Evolutionary conservation across 1,140 invertebrate genomes (phyloP), one percentile per base, ranked within the genome.

Genomic region (Hypsibius dujardini): DNA sequence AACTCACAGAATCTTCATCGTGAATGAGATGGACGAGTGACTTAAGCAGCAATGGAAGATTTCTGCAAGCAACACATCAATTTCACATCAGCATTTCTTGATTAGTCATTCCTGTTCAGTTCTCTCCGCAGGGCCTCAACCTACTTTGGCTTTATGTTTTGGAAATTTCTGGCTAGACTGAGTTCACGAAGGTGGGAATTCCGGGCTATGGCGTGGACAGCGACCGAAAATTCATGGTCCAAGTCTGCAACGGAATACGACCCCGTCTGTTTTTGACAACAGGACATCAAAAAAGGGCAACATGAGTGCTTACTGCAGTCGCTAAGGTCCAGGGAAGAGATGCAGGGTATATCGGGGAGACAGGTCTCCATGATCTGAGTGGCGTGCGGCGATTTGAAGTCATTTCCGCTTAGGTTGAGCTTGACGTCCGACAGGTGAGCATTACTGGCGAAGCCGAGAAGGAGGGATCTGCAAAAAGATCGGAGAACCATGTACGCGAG

Each of bases 381-480:
- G 69, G 90, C 90, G 72, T 92, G 91, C 77, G 87, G 85, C 47
- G 87, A 85, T 46, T 87, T 86, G 72, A 92, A 80, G 76, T 89
- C 87, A 79, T 92, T 92, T 76, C 88, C 87, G 77, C 89, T 89
- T 76, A 95, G 85, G 80, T 92, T 90, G 72, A 95, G 82, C 74
- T 88, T 85, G 70, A 96, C 84, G 70, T 88, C 88, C 15, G 87
- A 86, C 14, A 90, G 88, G 72, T 88, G 89, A 80, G 92, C 90
- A 79, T 95, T 96, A 79, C 90, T 92, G 47, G 90, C 90, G 75
- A 96, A 82, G 2, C 93, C 92, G 12, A 95, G 82, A 50, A 95
- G 79, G 70, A 95, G 80, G 79, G 92, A 89, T 80, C 88, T 90
- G 76, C 71, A 81, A 81, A 77, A 60, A 2, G 28, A 28, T 28